Evolutionary conservation across 2,888 invertebrate species (phyloP).

Genomic region (Periphyllus acericola): DNA sequence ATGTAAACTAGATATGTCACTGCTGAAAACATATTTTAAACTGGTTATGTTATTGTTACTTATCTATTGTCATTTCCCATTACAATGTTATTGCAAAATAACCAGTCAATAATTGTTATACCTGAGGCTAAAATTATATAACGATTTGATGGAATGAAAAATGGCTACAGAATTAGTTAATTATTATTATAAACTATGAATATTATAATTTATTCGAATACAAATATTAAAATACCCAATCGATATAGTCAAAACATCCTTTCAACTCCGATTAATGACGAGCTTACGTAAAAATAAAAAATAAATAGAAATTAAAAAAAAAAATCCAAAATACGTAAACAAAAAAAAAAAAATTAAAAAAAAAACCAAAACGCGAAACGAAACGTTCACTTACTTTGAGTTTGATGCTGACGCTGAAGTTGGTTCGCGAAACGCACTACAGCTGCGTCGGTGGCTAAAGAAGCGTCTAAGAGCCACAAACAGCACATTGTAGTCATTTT

Average conservation of each 20-base stretch:
- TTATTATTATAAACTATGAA: background rate
- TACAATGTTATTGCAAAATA: slow-evolving; percentile 5
- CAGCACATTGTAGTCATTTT: slow-evolving; percentile 53
- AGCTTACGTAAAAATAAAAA: background rate
- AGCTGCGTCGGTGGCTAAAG: slow-evolving; percentile 56
- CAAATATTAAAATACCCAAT: no score
- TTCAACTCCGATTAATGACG: background rate
- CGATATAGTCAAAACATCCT: background rate
- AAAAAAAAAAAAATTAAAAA: background rate
- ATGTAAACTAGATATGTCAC: background rate
- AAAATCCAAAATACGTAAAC: background rate
- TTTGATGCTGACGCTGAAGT: slow-evolving; percentile 30
- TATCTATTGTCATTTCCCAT: background rate
- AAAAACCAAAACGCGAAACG: background rate
- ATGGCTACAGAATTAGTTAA: background rate
- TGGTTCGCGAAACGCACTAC: slow-evolving; percentile 52
- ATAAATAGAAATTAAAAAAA: background rate
- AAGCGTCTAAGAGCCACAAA: slow-evolving; percentile 55
- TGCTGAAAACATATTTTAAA: slow-evolving; percentile 23
- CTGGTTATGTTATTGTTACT: slow-evolving; percentile 29
- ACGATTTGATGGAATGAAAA: slow-evolving; percentile 3
- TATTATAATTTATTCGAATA: no score
- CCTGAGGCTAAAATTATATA: slow-evolving; percentile 11
- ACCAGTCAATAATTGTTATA: background rate
- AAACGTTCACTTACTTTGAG: slow-evolving; percentile 47